Conservation (phyloP, 2,113 vertebrate species). For the Nansenia antarctica region DNA sequence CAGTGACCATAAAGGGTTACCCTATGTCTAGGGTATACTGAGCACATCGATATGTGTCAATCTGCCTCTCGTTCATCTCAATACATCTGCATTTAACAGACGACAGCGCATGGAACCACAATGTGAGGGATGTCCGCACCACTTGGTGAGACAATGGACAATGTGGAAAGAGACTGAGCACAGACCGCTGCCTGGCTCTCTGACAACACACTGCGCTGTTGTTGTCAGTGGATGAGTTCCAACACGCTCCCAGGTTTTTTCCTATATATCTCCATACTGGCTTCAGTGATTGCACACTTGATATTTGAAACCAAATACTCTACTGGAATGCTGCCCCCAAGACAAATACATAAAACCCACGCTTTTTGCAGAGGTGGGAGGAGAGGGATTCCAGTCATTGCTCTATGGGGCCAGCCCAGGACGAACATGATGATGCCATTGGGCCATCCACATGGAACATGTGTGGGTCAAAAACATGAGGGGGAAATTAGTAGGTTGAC, state of each 20-base stretch:
- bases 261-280: constrained; percentile 9
- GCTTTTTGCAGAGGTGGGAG: constrained; percentile 25
- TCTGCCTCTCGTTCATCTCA: neutral
- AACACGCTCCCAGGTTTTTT: constrained; percentile 44
- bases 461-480: neutral
- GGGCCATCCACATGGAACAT: neutral
- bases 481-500: no score
- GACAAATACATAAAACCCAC: neutral
- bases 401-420: neutral
- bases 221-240: constrained; percentile 33
- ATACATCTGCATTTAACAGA: neutral
- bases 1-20: no score
- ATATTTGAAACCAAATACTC: constrained; percentile 24
- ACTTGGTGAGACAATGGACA: neutral
- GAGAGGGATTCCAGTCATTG: constrained; percentile 17
- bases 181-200: neutral
- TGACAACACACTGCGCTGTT: constrained; percentile 11
- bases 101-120: no score
- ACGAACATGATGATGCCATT: neutral
- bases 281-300: constrained; percentile 12
- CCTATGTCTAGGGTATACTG: no score
- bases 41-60: no score
- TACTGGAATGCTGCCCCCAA: constrained; percentile 26
- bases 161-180: neutral
- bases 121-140: neutral